Evolutionary conservation across 2,113 vertebrate species (phyloP).

Genomic region (Apaloderma vittatum): DNA sequence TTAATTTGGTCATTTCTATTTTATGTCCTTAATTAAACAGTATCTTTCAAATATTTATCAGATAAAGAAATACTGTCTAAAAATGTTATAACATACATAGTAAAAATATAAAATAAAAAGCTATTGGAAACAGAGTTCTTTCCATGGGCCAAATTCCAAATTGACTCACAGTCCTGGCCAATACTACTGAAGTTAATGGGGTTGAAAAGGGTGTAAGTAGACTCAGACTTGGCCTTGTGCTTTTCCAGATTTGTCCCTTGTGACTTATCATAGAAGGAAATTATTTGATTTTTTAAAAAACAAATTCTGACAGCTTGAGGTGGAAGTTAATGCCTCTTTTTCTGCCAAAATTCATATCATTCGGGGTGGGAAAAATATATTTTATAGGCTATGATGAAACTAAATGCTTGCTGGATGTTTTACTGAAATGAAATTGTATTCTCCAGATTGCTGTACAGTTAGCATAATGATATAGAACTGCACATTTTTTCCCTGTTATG

Average conservation of each 20-base stretch:
- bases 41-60: neutral
- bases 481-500: constrained; percentile 3
- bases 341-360: constrained; percentile 49
- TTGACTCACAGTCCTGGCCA: neutral
- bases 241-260: constrained; percentile 30
- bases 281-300: constrained; percentile 21
- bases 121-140: neutral
- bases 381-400: constrained; percentile 38
- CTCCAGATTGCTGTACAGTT: constrained; percentile 48
- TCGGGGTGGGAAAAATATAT: constrained; percentile 13
- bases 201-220: constrained; percentile 25
- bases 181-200: neutral
- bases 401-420: constrained; percentile 18
- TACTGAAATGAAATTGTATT: constrained; percentile 24
- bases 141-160: neutral
- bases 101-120: neutral
- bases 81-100: neutral
- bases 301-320: constrained; percentile 45
- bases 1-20: neutral
- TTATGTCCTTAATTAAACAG: neutral
- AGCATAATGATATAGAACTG: constrained; percentile 40
- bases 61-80: neutral
- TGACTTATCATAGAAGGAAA: constrained; percentile 27
- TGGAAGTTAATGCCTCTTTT: constrained; percentile 17
- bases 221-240: neutral